Evolutionary conservation across 2,888 invertebrate genomes (phyloP).

Genomic region (Steromphala cineraria): DNA sequence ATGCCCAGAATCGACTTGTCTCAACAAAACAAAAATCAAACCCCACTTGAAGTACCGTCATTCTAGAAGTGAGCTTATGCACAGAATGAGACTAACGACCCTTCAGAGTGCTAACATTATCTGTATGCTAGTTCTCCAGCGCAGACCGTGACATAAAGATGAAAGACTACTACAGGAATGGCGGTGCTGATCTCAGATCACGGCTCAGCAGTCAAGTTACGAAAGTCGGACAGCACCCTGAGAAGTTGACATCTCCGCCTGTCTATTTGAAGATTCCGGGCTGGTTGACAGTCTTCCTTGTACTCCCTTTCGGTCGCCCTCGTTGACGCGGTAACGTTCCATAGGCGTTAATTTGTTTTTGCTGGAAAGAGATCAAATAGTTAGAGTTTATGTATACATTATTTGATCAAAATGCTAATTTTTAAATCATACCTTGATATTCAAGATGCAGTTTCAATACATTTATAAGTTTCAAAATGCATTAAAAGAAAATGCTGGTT

Average conservation of each 20-base stretch:
- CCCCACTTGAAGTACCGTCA: too few relatives aligned
- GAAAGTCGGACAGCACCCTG: not conserved
- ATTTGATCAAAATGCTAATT: too few relatives aligned
- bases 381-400: not conserved
- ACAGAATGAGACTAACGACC: too few relatives aligned
- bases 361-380: conserved; percentile 30
- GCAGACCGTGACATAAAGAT: not conserved
- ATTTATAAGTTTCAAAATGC: too few relatives aligned
- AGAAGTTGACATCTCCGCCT: not conserved
- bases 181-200: not conserved
- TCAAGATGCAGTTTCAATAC: too few relatives aligned
- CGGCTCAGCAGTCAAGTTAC: not conserved
- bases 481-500: too few relatives aligned
- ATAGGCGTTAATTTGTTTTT: conserved; percentile 38
- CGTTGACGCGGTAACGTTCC: conserved; percentile 38
- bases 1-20: too few relatives aligned
- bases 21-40: too few relatives aligned
- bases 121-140: too few relatives aligned
- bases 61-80: too few relatives aligned
- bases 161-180: conserved; percentile 15
- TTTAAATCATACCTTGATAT: too few relatives aligned
- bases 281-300: not conserved
- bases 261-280: conserved; percentile 1
- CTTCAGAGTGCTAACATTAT: too few relatives aligned
- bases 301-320: not conserved